Evolutionary conservation across 2,797 vertebrate species (phyloP).

Genomic region (Silurus aristotelis): DNA sequence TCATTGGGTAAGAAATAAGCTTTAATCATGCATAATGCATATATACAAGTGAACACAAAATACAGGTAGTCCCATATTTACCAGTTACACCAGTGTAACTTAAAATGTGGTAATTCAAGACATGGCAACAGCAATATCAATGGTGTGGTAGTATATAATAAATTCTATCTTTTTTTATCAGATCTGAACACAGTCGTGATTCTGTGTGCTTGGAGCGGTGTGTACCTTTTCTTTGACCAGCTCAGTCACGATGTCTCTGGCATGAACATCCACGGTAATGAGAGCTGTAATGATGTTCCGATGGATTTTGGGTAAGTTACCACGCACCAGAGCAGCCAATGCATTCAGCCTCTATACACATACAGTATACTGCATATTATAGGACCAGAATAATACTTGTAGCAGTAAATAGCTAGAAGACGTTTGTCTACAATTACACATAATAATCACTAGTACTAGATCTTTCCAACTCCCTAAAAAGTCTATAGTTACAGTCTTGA

Average conservation of each 20-base stretch:
- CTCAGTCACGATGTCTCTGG: conserved; percentile 85
- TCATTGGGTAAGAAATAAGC: background rate
- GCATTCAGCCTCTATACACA: conserved; percentile 80
- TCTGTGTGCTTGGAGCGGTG: background rate
- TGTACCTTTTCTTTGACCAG: conserved; percentile 79
- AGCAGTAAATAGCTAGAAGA: too few relatives aligned
- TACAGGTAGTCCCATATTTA: too few relatives aligned
- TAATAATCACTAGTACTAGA: background rate
- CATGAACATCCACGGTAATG: conserved; percentile 86
- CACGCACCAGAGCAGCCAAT: conserved; percentile 82
- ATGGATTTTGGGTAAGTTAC: conserved; percentile 80
- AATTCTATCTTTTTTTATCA: background rate
- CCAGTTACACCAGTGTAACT: too few relatives aligned
- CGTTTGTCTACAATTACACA: background rate
- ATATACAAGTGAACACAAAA: conserved; percentile 12
- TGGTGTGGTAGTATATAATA: background rate
- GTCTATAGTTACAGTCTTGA: conserved; percentile 11
- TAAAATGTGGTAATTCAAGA: too few relatives aligned
- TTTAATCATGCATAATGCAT: background rate
- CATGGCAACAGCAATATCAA: too few relatives aligned
- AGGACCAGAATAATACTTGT: background rate
- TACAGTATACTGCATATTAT: conserved; percentile 9
- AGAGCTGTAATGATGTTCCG: conserved; percentile 87
- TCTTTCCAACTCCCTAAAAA: background rate
- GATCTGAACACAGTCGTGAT: background rate